Base-by-base conservation (phyloP, 1,140 invertebrate genomes). In the Brachionus rubens region DNA sequence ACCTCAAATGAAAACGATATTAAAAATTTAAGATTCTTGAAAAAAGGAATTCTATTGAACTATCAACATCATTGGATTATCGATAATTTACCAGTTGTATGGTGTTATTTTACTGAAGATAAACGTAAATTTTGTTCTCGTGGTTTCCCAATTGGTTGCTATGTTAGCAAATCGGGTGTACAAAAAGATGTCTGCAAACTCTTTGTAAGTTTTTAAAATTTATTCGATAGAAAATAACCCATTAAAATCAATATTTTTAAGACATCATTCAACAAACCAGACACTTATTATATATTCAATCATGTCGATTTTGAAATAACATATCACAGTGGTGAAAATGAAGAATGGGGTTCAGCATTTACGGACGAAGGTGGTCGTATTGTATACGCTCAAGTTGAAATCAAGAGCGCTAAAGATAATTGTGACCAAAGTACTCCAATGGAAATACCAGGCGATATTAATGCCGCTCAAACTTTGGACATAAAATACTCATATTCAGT, bases 121-220 rank as follows among this genome's bases (percentile, higher is more conserved):
- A 89, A 91, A 87, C 89, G 82, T 88, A 90, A 79, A 91, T 87
- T 92, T 85, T 98, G 96, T 82, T 92, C 90, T 50, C 93, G 91
- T 75, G 94, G 96, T 36, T 98, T 98, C 82, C 95, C 94, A 0
- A 95, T 98, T 90, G 96, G 96, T n/a, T 99, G 96, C 83, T 93
- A 91, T 83, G 87, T 89, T 41, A 86, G 87, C 77, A 86, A 88
- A 78, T 79, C 86, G 10, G 85, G 86, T 46, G 83, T 83, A 30
- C 84, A 83, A 46, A 88, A 88, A 81, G 89, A 89, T 79, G 86
- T 87, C 14, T 91, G 89, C 81, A 76, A 76, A 50, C 24, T 75
- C 41, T 75, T 75, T 46, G 72, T 70, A 48, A 65, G 59, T 24
- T 33, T 59, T 59, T 40, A 3, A 33, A 19, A 16, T 19, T 36